A percentile compares a stretch with the other conserved stretches of the same genome.
Evolutionary conservation across 2,113 vertebrate species (phyloP).

Genomic region (Trichechus manatus): DNA sequence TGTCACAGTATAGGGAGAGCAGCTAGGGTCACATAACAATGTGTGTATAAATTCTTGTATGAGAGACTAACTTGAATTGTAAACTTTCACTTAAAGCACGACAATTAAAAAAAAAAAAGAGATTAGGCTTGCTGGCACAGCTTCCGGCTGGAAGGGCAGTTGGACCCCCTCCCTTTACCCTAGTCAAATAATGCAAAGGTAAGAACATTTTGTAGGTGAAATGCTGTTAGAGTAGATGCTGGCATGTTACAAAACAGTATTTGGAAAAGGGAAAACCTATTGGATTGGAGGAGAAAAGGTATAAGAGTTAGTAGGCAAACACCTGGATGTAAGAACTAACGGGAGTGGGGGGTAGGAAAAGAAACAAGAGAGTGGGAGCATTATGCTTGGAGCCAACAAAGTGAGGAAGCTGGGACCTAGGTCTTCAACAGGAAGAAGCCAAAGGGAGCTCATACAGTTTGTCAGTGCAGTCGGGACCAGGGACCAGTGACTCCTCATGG

Average conservation of each 20-base stretch:
- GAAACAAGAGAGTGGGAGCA: background rate
- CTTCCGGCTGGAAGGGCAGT: background rate
- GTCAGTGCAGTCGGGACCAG: background rate
- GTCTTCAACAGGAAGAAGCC: background rate
- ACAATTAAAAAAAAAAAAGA: background rate
- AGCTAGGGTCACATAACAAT: too few relatives aligned
- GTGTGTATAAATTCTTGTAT: too few relatives aligned
- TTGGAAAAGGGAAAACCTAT: background rate
- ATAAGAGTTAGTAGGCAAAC: background rate
- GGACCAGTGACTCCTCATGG: background rate
- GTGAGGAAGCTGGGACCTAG: background rate
- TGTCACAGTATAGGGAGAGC: too few relatives aligned
- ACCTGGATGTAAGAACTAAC: background rate
- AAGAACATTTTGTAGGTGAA: background rate
- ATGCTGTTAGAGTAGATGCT: background rate
- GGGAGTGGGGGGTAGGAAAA: background rate
- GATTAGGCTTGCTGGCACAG: background rate
- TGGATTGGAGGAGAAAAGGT: background rate
- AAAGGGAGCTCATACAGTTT: background rate
- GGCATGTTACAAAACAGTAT: background rate
- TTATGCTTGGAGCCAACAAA: background rate
- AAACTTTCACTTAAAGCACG: too few relatives aligned
- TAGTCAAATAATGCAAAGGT: slow-evolving; percentile 40
- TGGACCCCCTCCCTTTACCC: background rate
- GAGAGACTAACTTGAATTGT: too few relatives aligned